Evolutionary conservation across 37 sponge, comb jelly and placozoan species (phyloP).

Genomic region (Diacarnus erythraeanus): DNA sequence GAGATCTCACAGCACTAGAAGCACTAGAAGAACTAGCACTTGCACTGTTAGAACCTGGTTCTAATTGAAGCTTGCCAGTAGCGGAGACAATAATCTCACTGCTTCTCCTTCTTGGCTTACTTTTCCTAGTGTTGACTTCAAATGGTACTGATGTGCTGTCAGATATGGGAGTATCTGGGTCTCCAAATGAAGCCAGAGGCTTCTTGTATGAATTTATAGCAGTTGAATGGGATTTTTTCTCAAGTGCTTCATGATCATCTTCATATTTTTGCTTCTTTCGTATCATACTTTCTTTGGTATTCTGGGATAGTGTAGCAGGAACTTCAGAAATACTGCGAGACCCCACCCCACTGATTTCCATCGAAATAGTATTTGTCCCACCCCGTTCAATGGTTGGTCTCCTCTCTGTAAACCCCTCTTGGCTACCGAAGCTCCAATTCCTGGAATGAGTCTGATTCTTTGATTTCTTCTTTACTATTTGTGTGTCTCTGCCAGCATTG

Average conservation of each 20-base stretch:
- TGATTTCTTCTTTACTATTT: constrained; percentile 7
- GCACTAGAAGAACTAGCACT: background rate
- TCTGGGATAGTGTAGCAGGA: background rate
- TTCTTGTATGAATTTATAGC: background rate
- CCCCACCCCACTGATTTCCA: constrained; percentile 33
- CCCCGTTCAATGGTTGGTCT: constrained; percentile 28
- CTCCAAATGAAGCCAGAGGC: background rate
- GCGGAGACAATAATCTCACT: background rate
- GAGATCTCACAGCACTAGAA: background rate
- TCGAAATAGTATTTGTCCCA: constrained; percentile 35
- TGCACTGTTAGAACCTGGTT: background rate
- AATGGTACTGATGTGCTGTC: background rate
- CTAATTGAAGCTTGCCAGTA: background rate
- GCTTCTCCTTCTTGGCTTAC: background rate
- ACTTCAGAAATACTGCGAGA: background rate
- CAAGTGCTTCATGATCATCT: background rate
- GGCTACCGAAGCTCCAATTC: background rate
- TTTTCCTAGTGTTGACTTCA: background rate
- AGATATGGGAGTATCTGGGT: background rate
- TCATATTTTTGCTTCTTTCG: constrained; percentile 26
- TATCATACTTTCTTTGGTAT: constrained; percentile 33
- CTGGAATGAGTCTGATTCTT: background rate
- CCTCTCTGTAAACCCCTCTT: constrained; percentile 8
- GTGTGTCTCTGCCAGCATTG: background rate
- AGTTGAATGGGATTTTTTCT: background rate